Percentiles rank a stretch among this genome's conserved stretches.
Conservation (phyloP, 2,888 invertebrate genomes). For the Argyra leucocephala region DNA sequence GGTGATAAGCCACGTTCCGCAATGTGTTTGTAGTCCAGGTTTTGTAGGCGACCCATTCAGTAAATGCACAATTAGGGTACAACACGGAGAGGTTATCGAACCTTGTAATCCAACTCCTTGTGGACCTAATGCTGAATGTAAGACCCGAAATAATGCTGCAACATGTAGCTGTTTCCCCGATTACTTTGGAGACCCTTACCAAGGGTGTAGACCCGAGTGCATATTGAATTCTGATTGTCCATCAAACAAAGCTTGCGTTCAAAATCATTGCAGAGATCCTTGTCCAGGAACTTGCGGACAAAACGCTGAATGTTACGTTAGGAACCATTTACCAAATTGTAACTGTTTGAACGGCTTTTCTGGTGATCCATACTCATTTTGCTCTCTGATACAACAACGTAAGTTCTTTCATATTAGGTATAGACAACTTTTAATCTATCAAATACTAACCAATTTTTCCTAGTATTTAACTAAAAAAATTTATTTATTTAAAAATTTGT, state of each 20-base stretch:
- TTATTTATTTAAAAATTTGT: not conserved
- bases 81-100: conserved; percentile 36
- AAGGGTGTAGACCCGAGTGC: conserved; percentile 69
- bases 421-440: not conserved
- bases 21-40: conserved; percentile 54
- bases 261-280: conserved; percentile 66
- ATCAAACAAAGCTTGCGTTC: conserved; percentile 58
- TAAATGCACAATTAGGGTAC: conserved; percentile 27
- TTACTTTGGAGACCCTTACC: conserved; percentile 69
- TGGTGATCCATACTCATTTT: conserved; percentile 66
- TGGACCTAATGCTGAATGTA: conserved; percentile 66
- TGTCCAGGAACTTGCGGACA: conserved; percentile 70
- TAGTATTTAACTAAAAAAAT: not conserved
- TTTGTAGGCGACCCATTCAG: conserved; percentile 31
- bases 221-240: conserved; percentile 62
- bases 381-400: conserved; percentile 47
- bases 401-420: no score
- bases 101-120: conserved; percentile 65
- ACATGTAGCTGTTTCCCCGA: conserved; percentile 62
- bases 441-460: not conserved
- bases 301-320: conserved; percentile 62
- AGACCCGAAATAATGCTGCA: conserved; percentile 53
- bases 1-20: conserved; percentile 65
- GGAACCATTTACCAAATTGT: conserved; percentile 61
- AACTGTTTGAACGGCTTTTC: conserved; percentile 60